A percentile compares a stretch with the other conserved stretches of the same genome.
Evolutionary conservation across 2,888 invertebrate genomes (phyloP).

Genomic region (Dicranocentrus wangi): DNA sequence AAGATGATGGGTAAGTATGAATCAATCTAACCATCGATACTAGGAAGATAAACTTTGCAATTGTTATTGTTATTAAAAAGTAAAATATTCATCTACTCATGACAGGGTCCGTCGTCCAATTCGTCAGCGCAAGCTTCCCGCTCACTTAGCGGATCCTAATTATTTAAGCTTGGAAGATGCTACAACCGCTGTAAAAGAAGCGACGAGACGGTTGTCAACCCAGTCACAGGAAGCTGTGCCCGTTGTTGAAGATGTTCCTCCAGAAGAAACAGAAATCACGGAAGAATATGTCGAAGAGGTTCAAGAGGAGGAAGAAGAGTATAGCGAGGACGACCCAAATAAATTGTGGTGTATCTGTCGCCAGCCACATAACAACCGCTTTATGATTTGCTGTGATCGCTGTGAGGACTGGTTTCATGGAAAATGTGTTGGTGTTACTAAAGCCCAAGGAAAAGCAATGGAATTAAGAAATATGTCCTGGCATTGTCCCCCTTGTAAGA

Average conservation of each 20-base stretch:
- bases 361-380: constrained; percentile 93
- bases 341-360: constrained; percentile 95
- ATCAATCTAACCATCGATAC: too few relatives aligned
- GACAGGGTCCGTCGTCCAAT: constrained; percentile 11
- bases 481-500: constrained; percentile 88
- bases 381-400: constrained; percentile 97
- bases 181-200: constrained; percentile 39
- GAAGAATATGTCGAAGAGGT: background rate
- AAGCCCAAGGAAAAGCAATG: constrained; percentile 89
- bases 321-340: constrained; percentile 36
- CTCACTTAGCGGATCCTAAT: constrained; percentile 77
- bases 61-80: too few relatives aligned
- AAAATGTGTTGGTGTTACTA: constrained; percentile 95
- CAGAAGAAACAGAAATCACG: background rate
- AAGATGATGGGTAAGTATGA: constrained; percentile 1
- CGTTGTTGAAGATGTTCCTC: background rate
- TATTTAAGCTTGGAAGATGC: constrained; percentile 70
- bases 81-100: too few relatives aligned
- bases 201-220: constrained; percentile 32
- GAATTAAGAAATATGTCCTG: constrained; percentile 90
- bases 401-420: constrained; percentile 99
- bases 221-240: constrained; percentile 30
- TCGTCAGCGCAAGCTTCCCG: constrained; percentile 78
- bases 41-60: background rate
- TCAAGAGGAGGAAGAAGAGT: constrained; percentile 18